Base-by-base conservation (phyloP, 2,888 invertebrate genomes). In the Gibbula magus region DNA sequence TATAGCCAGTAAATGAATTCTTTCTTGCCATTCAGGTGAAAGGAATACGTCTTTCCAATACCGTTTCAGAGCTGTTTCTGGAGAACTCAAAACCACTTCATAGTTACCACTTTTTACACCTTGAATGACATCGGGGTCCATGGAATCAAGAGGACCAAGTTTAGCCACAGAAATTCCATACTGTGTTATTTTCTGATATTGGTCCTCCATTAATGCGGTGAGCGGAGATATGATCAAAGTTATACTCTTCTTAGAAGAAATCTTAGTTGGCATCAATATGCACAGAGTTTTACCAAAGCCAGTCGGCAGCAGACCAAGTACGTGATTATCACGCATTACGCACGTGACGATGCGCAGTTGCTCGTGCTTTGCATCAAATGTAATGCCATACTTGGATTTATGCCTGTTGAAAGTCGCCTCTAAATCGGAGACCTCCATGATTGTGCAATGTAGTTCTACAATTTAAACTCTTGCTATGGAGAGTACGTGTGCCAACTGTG, bases 51-150 rank as follows among this genome's bases (percentile, higher is more conserved):
- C 66, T 35, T 79, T 77, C 83, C 83, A 85, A 29, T 56, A 75
- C 16, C 73, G 77, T 79, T 82, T 82, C 10, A 84, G 70, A 7
- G 70, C 75, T 3, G 84, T 79, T 56, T 84, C 85, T 75, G 82
- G 81, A 8, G 83, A 83, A 13, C 77, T 61, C 56, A 85, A 81
- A 1, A 79, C 77, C 56, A 81, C 74, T 20, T 54, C 8, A 66
- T n/a, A 83, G 1, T 75, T 70, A 20, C 78, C 53, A 18, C 61
- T 22, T 32, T 35, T 70, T 3, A 66, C 61, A 5, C 61, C 74
- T 35, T 22, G 8, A 39, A 61, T 52, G 25, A 20, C 53, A 2
- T 29, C 13, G 13, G 13, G 20, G 0, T 80, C 32, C 80, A 80
- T 80, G 16, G 66, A 52, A 16, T 35, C 13, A 2, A 70, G 20